Percentiles rank a stretch among this genome's conserved stretches.
These are phyloP conservation scores for Drosophila meridiana DNA, from an alignment of 2,888 invertebrate species.

Conservation along the genomic window DNA sequence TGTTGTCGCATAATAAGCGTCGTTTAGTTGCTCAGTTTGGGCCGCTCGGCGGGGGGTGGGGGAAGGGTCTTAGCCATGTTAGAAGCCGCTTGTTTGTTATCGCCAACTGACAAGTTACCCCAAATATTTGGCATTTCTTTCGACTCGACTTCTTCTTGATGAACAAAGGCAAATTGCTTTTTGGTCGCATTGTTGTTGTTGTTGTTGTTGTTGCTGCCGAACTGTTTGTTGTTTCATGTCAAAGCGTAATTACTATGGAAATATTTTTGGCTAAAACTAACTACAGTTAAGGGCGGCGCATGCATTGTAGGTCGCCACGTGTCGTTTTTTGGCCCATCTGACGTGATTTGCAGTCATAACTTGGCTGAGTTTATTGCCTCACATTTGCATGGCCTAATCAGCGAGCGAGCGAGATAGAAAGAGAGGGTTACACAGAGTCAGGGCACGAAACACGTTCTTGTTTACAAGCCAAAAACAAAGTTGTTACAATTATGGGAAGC, in stretches of 20 bases:
- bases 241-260: conserved; percentile 69
- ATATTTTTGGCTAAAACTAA: conserved; percentile 48
- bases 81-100: conserved; percentile 40
- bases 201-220: conserved; percentile 23
- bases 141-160: conserved; percentile 10
- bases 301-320: conserved; percentile 68
- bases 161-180: conserved; percentile 46
- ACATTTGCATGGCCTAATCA: conserved; percentile 66
- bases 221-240: conserved; percentile 67
- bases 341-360: conserved; percentile 76
- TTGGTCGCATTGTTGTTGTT: conserved; percentile 24
- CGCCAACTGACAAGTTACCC: conserved; percentile 50
- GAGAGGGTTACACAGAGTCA: neutral
- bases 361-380: conserved; percentile 65
- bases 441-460: conserved; percentile 43
- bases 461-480: conserved; percentile 77
- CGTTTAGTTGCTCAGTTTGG: conserved; percentile 33
- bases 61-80: neutral
- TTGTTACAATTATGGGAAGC: conserved; percentile 44
- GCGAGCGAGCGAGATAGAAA: conserved; percentile 3
- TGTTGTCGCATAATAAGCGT: conserved; percentile 59
- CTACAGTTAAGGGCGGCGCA: neutral
- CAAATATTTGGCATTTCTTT: conserved; percentile 60
- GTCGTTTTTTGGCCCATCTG: conserved; percentile 51
- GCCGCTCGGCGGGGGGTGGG: no score